Evolutionary conservation across 2,888 invertebrate genomes (phyloP), one percentile per base, ranked within the genome.

Genomic region (Hesperia comma): DNA sequence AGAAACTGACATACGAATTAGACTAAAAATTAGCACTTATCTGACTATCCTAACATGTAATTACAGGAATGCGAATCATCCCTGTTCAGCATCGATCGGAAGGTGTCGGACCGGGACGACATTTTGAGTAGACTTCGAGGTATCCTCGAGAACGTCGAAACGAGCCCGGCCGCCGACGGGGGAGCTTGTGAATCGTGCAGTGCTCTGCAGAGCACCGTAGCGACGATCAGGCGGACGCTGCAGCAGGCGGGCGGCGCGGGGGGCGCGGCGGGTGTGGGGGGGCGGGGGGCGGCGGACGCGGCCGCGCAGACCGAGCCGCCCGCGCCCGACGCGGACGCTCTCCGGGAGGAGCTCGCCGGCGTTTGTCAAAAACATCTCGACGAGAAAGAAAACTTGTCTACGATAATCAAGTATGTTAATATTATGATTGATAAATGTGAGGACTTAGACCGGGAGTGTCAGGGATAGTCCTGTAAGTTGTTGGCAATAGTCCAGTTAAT

Each of bases 351-450:
- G 69, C 79, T 74, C 69, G 80, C 72, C 63, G 79, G 69, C 56
- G 70, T 63, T 33, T 73, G 82, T 37, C 71, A 79, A 63, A 73
- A 75, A 33, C 87, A 90, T 55, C 80, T 87, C 58, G 91, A 86
- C 55, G 89, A 84, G 62, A 91, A 83, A 60, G 82, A 68, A 33
- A 84, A 82, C 69, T 81, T 87, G 62, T 73, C 77, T 8, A 75
- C 74, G n/a, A 74, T 86, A 6, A 80, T 88, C 54, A 68, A 83
- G 86, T 82, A 71, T 21, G 63, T 19, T 54, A 12, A 15, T 14
- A 2, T 6, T n/a, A n/a, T n/a, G n/a, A n/a, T n/a, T n/a, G n/a
- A n/a, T n/a, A n/a, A n/a, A n/a, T n/a, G n/a, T n/a, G n/a, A n/a
- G n/a, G n/a, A n/a, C n/a, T n/a, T n/a, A n/a, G n/a, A n/a, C n/a